Evolutionary conservation across 2,888 invertebrate genomes (phyloP).

Genomic region (Calliopum simillimum): DNA sequence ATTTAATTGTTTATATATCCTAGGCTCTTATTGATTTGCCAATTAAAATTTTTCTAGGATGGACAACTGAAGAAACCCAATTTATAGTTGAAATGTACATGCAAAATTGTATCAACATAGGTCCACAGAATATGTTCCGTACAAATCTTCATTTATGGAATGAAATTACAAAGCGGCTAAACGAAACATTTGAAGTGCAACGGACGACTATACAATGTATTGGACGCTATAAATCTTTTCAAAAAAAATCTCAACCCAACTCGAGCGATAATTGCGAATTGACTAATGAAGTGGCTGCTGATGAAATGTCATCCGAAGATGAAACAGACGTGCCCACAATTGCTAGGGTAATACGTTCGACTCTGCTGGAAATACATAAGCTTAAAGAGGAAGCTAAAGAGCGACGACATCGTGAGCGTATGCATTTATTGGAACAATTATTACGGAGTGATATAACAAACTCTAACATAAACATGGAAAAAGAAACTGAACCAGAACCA

Average conservation of each 20-base stretch:
- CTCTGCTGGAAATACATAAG: conserved; percentile 47
- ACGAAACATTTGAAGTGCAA: conserved; percentile 1
- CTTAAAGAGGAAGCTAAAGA: conserved; percentile 47
- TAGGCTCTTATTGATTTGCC: too few relatives aligned
- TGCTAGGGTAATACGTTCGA: conserved; percentile 44
- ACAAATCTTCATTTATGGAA: conserved; percentile 27
- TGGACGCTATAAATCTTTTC: conserved; percentile 9
- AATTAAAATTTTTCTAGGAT: neutral
- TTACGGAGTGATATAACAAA: conserved; percentile 6
- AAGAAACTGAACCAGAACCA: neutral
- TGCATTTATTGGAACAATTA: conserved; percentile 38
- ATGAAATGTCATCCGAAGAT: conserved; percentile 10
- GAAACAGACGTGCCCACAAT: conserved; percentile 8
- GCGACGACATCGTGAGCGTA: conserved; percentile 45
- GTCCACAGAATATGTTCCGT: conserved; percentile 2
- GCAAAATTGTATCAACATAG: conserved; percentile 18
- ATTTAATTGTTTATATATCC: too few relatives aligned
- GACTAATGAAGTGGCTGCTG: neutral
- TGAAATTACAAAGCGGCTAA: conserved; percentile 6
- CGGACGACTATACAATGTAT: conserved; percentile 26
- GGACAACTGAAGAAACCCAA: conserved; percentile 24
- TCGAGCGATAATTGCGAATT: too few relatives aligned
- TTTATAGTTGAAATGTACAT: conserved; percentile 21
- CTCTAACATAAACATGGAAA: neutral
- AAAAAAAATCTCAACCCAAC: neutral